Conservation (phyloP, 2,888 invertebrate species). For the Drosophila seclusa region DNA sequence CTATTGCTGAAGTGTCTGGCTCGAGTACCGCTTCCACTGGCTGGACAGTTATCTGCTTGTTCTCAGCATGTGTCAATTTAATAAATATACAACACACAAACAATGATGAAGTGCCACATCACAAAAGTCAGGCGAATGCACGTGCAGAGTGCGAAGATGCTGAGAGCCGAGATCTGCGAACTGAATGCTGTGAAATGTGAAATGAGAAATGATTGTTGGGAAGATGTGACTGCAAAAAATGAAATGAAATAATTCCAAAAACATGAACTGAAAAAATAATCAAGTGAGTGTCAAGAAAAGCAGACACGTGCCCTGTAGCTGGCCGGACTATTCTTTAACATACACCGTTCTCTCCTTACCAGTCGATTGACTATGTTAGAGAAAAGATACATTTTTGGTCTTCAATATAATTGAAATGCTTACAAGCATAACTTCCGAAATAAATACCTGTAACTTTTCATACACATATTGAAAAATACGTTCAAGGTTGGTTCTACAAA, state of each 20-base stretch:
- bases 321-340: slow-evolving; percentile 21
- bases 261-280: slow-evolving; percentile 77
- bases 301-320: slow-evolving; percentile 49
- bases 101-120: slow-evolving; percentile 56
- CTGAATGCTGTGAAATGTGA: not conserved
- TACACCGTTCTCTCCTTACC: not conserved
- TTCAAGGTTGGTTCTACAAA: not conserved
- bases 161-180: not conserved
- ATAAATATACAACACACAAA: slow-evolving; percentile 66
- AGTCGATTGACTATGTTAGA: slow-evolving; percentile 11
- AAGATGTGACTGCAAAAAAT: slow-evolving; percentile 45
- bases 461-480: not conserved
- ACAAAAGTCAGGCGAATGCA: slow-evolving; percentile 28
- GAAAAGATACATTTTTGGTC: not conserved
- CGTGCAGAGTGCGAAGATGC: slow-evolving; percentile 41
- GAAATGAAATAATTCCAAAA: slow-evolving; percentile 78
- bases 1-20: slow-evolving; percentile 1
- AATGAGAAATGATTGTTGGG: slow-evolving; percentile 2
- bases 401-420: not conserved
- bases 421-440: not conserved
- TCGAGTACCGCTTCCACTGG: slow-evolving; percentile 5
- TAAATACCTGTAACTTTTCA: not conserved
- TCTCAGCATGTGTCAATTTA: slow-evolving; percentile 79
- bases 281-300: slow-evolving; percentile 71
- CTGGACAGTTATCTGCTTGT: slow-evolving; percentile 51